Percentiles rank a stretch among this genome's conserved stretches.
phyloP scores from a whole-genome alignment of 30 jellyfish, hydroid and myxozoan genomes.

The Sanderia malayensis region DNA sequence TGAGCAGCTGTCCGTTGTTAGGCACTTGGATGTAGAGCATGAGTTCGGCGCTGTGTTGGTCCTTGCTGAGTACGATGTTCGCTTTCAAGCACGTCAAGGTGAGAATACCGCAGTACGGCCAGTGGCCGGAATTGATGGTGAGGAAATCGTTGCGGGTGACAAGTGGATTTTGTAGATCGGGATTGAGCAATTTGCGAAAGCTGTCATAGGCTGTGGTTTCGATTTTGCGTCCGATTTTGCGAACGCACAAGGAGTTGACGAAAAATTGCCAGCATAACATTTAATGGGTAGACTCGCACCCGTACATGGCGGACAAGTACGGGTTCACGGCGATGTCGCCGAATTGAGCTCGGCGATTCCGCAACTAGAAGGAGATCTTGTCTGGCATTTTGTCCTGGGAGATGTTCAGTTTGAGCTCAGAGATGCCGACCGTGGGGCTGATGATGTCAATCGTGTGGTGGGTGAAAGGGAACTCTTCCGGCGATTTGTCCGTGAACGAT shows the following conservation, averaged over 20 bases:
- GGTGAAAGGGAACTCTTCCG: neutral
- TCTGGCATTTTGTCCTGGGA: neutral
- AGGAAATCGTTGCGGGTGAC: neutral
- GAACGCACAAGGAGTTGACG: neutral
- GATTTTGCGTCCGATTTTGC: neutral
- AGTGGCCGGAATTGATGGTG: neutral
- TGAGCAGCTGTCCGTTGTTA: neutral
- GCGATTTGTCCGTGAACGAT: neutral
- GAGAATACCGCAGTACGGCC: neutral
- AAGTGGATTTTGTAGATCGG: neutral
- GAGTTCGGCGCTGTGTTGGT: neutral
- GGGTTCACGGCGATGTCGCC: neutral
- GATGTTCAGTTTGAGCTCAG: neutral
- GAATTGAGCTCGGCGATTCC: neutral
- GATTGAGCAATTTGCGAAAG: neutral
- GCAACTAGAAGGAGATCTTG: neutral
- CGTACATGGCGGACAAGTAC: too few relatives aligned
- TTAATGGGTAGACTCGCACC: too few relatives aligned
- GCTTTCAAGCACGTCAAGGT: neutral
- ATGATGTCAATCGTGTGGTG: neutral
- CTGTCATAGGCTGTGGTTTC: neutral
- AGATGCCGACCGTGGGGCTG: too few relatives aligned
- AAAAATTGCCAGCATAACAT: neutral
- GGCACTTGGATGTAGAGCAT: neutral
- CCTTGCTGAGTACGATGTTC: neutral